Conservation (phyloP, 2,113 vertebrate species). For the Noturus placidus region DNA sequence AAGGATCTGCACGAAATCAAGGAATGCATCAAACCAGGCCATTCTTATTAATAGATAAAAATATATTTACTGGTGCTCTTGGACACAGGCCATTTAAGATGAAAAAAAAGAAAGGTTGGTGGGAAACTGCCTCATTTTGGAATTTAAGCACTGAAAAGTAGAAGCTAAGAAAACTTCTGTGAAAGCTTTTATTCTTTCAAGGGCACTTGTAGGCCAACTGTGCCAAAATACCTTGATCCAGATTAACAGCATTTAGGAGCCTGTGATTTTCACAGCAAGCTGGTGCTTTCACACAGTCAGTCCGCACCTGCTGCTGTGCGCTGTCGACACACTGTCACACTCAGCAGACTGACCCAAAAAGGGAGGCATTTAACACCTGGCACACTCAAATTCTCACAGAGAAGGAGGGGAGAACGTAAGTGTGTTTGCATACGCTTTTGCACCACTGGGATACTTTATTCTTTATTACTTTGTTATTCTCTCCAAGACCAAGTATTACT, state of each 20-base stretch:
- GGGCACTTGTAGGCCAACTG: conserved; percentile 29
- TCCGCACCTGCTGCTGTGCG: conserved; percentile 28
- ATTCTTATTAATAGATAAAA: not conserved
- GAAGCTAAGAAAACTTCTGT: conserved; percentile 22
- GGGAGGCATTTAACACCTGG: conserved; percentile 11
- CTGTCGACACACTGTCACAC: conserved; percentile 26
- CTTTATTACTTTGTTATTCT: not conserved
- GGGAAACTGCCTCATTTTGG: not conserved
- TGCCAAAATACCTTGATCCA: conserved; percentile 40
- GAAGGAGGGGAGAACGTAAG: not conserved
- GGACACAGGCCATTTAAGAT: not conserved
- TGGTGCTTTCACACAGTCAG: conserved; percentile 29
- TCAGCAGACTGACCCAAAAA: conserved; percentile 50
- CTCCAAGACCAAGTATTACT: conserved; percentile 5
- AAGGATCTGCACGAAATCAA: not conserved
- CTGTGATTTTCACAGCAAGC: conserved; percentile 19
- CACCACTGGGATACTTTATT: not conserved
- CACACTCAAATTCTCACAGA: not conserved
- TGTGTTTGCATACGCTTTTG: not conserved
- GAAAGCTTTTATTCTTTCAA: conserved; percentile 41
- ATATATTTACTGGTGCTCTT: not conserved
- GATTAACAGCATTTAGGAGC: conserved; percentile 38
- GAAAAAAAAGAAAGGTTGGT: not conserved
- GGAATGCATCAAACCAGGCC: conserved; percentile 1
- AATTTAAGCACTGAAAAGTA: conserved; percentile 15